phyloP scores from a whole-genome alignment of 2,888 invertebrate species.

The Lacanobia wlatinum region DNA sequence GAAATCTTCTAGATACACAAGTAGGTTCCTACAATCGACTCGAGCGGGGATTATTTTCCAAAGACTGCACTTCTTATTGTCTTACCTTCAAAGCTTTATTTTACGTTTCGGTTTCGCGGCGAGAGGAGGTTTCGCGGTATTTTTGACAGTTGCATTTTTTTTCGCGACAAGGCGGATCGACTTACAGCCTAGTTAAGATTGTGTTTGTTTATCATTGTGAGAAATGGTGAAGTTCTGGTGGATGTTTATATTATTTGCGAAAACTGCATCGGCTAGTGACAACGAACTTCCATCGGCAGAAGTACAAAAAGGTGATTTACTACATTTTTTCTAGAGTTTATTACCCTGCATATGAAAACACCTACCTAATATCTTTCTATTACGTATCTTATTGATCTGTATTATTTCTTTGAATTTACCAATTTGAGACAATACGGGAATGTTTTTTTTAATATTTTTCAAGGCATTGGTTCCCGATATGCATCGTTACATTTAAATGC shows the following conservation, averaged over 20 bases:
- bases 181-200: conserved; percentile 72
- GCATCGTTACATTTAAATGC: conserved; percentile 21
- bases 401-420: background rate
- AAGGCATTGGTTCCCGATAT: background rate
- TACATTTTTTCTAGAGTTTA: conserved; percentile 11
- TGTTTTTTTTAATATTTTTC: background rate
- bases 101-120: conserved; percentile 80
- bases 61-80: conserved; percentile 85
- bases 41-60: conserved; percentile 88
- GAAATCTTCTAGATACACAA: conserved; percentile 68
- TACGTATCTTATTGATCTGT: background rate
- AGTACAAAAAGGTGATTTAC: conserved; percentile 81
- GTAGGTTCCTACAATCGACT: conserved; percentile 65
- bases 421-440: background rate
- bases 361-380: too few species aligned
- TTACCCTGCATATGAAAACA: background rate
- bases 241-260: conserved; percentile 88
- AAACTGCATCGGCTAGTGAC: conserved; percentile 86
- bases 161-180: conserved; percentile 57
- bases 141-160: conserved; percentile 73
- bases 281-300: conserved; percentile 81
- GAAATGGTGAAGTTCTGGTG: conserved; percentile 89
- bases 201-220: conserved; percentile 83
- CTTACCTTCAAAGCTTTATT: conserved; percentile 84
- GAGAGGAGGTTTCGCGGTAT: conserved; percentile 81